These are phyloP conservation scores for Amniataba percoides DNA, from an alignment of 2,797 vertebrate genomes.

Conservation along the genomic window DNA sequence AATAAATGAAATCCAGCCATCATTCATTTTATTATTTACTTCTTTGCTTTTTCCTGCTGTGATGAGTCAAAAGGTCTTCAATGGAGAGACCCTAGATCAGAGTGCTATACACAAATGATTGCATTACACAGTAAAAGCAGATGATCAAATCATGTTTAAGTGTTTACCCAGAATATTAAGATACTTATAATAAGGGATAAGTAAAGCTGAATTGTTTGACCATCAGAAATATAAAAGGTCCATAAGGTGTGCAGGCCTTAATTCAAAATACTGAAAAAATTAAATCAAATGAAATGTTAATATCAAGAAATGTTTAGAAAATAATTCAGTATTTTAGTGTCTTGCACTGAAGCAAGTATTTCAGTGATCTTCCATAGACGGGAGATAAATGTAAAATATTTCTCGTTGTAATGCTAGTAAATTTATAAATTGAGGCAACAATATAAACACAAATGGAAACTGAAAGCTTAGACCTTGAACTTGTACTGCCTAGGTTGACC, in stretches of 20 bases:
- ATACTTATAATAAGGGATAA: background rate
- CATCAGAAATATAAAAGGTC: background rate
- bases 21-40: background rate
- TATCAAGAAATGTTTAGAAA: background rate
- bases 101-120: background rate
- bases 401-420: background rate
- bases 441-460: background rate
- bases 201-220: background rate
- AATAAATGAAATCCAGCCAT: background rate
- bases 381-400: background rate
- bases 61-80: background rate
- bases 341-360: background rate
- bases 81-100: background rate
- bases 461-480: background rate
- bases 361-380: background rate
- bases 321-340: background rate
- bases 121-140: background rate
- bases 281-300: background rate
- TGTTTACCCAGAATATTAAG: background rate
- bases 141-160: background rate
- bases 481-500: slow-evolving; percentile 32
- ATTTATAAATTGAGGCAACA: background rate
- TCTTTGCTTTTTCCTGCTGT: background rate
- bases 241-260: background rate
- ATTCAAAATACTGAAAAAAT: background rate